Base-by-base conservation (phyloP, 2,888 invertebrate genomes). In the Theretra japonica region DNA sequence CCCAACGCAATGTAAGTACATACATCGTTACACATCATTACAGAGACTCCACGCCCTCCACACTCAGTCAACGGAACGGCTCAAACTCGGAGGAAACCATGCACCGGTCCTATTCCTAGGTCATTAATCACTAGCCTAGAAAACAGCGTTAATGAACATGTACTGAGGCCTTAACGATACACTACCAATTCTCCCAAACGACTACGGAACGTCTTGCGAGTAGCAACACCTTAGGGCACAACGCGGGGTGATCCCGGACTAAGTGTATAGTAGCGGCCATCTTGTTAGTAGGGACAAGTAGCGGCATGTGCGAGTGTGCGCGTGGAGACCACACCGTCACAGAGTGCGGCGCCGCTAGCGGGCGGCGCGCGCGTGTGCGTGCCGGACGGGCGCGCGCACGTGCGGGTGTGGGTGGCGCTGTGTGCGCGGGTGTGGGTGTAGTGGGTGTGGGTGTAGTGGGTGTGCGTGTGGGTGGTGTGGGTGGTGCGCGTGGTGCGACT, bases 251-350 rank as follows among this genome's bases (percentile, higher is more conserved):
- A 76, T 75, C 76, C 76, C 74, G 70, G 56, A 70, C 70, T 70
- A 75, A 81, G 85, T 86, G 88, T 91, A 89, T 87, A 84, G 86
- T 87, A 81, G 82, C 86, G 89, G 87, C 90, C 89, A 83, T 81
- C 68, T 87, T 88, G 93, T 93, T 94, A 93, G 93, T 93, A 92
- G 82, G 90, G 88, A 87, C 81, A 83, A 87, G 85, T 90, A 92
- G 93, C 93, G 88, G 87, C 88, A 84, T 89, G 92, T 92, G 93
- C 92, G 88, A 90, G 90, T 92, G 93, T 90, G 91, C 88, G 91
- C 92, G 93, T 90, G 91, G 89, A 90, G 88, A 89, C 92, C 93
- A 93, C 92, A 93, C 92, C 90, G 93, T 92, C 92, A 5, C 5
- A 2, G 41, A 41, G 41, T 11, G 41, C 15, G 15, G 41, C 11